These are phyloP conservation scores for Tauraco hartlaubi DNA, from an alignment of 2,797 vertebrate species.

Conservation along the genomic window DNA sequence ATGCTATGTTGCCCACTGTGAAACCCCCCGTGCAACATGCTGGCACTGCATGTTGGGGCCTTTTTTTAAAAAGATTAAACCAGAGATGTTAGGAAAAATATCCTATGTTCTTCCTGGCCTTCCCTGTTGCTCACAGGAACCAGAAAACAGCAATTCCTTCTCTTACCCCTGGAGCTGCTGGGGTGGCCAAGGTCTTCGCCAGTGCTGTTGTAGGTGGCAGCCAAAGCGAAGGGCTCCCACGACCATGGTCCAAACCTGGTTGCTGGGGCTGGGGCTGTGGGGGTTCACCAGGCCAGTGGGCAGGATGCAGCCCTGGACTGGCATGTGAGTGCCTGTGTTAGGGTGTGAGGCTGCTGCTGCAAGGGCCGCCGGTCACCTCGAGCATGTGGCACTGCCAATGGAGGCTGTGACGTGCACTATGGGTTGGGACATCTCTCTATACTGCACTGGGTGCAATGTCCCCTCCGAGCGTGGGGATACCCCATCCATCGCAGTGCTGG, in stretches of 20 bases:
- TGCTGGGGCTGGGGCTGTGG: not conserved
- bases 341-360: not conserved
- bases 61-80: not conserved
- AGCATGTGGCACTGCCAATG: fast-evolving
- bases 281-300: fast-evolving
- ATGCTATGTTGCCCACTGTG: fast-evolving
- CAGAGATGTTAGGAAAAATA: not conserved
- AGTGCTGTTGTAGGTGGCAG: not conserved
- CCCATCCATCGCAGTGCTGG: fast-evolving
- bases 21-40: not conserved
- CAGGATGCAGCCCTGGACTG: not conserved
- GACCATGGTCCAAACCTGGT: not conserved
- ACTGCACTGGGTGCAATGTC: fast-evolving
- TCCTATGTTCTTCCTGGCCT: not conserved
- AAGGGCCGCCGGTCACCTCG: not conserved
- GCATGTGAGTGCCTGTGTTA: not conserved
- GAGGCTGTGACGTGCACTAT: fast-evolving
- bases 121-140: not conserved
- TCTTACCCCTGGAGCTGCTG: not conserved
- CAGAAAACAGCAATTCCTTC: not conserved
- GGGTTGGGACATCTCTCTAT: not conserved
- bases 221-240: fast-evolving
- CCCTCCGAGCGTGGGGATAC: fast-evolving
- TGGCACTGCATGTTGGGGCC: not conserved
- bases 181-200: not conserved